These are phyloP conservation scores for Endomychus coccineus DNA, from an alignment of 2,888 invertebrate species.

Conservation along the genomic window DNA sequence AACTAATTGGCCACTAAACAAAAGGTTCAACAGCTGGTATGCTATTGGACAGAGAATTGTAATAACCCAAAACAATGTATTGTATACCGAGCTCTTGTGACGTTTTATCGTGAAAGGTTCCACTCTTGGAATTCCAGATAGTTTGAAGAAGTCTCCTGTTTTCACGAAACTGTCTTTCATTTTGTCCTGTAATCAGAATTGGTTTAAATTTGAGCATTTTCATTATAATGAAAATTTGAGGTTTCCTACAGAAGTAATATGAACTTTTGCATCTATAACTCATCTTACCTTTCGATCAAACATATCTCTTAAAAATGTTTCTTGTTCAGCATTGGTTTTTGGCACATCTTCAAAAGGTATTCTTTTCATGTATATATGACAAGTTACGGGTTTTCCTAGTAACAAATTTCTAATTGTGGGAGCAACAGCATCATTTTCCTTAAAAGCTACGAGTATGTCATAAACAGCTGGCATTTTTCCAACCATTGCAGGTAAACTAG, in stretches of 20 bases:
- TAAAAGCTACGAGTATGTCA: conserved; percentile 72
- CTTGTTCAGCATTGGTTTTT: conserved; percentile 61
- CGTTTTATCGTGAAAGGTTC: conserved; percentile 52
- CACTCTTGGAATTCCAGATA: conserved; percentile 62
- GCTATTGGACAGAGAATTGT: conserved; percentile 62
- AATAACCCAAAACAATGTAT: conserved; percentile 63
- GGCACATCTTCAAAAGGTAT: conserved; percentile 78
- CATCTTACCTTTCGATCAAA: conserved; percentile 68
- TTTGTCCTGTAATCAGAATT: conserved; percentile 51
- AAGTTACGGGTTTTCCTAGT: conserved; percentile 63
- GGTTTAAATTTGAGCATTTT: too few species aligned
- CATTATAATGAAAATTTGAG: too few species aligned
- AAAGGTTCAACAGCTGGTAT: conserved; percentile 58
- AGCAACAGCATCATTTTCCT: conserved; percentile 55
- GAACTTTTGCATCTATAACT: neutral
- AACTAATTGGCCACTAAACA: conserved; percentile 65
- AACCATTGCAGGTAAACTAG: conserved; percentile 74
- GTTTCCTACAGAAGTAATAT: too few species aligned
- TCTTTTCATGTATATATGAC: conserved; percentile 71
- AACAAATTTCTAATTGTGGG: conserved; percentile 76
- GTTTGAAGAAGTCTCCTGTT: conserved; percentile 72
- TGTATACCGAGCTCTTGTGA: conserved; percentile 60
- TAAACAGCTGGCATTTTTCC: conserved; percentile 77
- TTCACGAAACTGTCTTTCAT: conserved; percentile 65
- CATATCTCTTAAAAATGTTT: conserved; percentile 73